Percentiles rank a stretch among this genome's conserved stretches.
Evolutionary conservation across 2,113 vertebrate genomes (phyloP).

Genomic region (Vireo altiloquus): DNA sequence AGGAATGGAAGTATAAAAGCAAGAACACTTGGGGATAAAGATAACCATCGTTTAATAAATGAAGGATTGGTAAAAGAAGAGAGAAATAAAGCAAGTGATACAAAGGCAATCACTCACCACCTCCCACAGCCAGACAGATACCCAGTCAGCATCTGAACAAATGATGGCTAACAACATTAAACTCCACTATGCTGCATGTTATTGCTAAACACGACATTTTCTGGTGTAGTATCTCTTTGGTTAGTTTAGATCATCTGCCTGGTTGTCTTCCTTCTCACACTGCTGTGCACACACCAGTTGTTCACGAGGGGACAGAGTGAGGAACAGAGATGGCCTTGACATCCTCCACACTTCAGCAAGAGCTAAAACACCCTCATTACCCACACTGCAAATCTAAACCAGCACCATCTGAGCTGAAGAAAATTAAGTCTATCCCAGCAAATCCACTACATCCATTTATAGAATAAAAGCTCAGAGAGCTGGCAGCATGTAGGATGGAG

Average conservation of each 20-base stretch:
- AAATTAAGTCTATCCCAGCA: not conserved
- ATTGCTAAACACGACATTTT: not conserved
- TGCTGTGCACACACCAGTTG: not conserved
- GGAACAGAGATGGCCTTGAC: not conserved
- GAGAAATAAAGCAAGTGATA: not conserved
- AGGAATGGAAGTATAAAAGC: not conserved
- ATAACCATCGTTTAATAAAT: not conserved
- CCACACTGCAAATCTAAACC: not conserved
- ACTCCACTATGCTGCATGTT: rapidly evolving
- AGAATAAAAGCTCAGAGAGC: not conserved
- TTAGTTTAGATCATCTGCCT: not conserved
- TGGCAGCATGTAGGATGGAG: not conserved
- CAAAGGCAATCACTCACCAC: not conserved
- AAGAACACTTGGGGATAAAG: not conserved
- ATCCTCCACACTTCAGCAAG: not conserved
- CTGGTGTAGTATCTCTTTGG: not conserved
- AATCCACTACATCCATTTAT: not conserved
- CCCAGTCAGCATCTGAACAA: not conserved
- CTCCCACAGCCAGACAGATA: not conserved
- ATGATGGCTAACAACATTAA: rapidly evolving
- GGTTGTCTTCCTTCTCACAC: not conserved
- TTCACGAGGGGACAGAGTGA: not conserved
- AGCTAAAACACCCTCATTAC: not conserved
- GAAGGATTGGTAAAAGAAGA: not conserved
- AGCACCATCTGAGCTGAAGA: not conserved